These are phyloP conservation scores for Eupithecia subfuscata DNA, from an alignment of 2,888 invertebrate species.

Conservation along the genomic window DNA sequence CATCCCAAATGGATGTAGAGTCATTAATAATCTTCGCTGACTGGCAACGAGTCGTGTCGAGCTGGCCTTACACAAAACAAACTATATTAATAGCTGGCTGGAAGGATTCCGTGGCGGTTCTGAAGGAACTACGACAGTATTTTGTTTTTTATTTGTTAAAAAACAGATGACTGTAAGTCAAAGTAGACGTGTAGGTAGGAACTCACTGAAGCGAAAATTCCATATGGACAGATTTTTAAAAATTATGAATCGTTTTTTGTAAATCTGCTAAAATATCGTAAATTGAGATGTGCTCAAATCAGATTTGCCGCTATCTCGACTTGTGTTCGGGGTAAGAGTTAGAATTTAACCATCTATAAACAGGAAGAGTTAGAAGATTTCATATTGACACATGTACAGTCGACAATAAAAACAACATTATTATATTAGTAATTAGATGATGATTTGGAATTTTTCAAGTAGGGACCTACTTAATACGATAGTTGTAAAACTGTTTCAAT, in stretches of 20 bases:
- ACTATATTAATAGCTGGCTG: constrained; percentile 37
- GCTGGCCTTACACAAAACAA: constrained; percentile 39
- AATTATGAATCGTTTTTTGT: neutral
- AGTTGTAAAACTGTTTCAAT: constrained; percentile 18
- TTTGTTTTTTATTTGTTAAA: neutral
- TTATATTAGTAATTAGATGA: neutral
- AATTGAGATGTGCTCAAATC: neutral
- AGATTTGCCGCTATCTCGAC: neutral
- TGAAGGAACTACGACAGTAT: neutral
- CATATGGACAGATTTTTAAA: neutral
- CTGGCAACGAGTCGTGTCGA: constrained; percentile 37
- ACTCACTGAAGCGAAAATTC: too few relatives aligned
- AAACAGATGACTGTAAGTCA: neutral
- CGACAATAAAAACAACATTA: neutral
- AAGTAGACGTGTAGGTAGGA: neutral
- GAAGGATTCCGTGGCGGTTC: constrained; percentile 28
- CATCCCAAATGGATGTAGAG: constrained; percentile 33
- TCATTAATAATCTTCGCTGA: constrained; percentile 37
- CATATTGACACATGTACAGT: neutral
- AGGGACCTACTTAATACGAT: neutral
- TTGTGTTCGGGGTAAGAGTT: neutral
- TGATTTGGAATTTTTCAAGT: neutral
- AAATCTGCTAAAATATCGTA: neutral
- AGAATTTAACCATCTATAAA: neutral
- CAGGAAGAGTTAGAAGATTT: too few relatives aligned